Percentiles rank a stretch among this genome's conserved stretches.
Evolutionary conservation across 2,113 vertebrate species (phyloP).

Genomic region (Cinclus cinclus): DNA sequence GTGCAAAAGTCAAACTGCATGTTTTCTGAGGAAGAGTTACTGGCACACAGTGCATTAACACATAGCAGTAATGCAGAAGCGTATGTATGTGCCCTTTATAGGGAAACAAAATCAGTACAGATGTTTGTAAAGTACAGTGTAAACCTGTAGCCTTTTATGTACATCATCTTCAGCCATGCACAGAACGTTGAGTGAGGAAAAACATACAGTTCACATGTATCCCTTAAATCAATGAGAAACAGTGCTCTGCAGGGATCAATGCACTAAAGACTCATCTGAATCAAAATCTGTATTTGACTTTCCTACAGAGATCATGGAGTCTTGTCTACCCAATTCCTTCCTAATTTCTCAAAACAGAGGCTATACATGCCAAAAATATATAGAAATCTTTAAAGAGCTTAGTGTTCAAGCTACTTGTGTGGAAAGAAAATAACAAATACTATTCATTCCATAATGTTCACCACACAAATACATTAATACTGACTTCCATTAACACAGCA

Average conservation of each 20-base stretch:
- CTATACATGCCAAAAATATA: background rate
- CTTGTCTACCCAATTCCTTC: background rate
- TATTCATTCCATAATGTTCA: background rate
- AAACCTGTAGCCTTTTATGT: background rate
- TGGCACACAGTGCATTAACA: background rate
- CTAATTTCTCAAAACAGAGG: background rate
- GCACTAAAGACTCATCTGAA: background rate
- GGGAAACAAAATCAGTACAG: background rate
- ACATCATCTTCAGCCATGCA: background rate
- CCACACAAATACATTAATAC: background rate
- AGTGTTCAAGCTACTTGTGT: background rate
- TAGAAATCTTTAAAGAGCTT: background rate
- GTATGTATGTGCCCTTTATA: background rate
- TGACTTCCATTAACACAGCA: background rate
- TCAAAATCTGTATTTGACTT: background rate
- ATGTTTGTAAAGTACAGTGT: background rate
- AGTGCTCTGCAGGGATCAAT: background rate
- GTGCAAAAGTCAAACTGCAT: background rate
- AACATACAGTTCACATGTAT: fast-evolving
- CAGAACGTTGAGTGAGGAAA: background rate
- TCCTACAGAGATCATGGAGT: background rate
- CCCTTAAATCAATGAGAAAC: background rate
- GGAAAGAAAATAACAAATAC: background rate
- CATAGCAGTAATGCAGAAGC: background rate
- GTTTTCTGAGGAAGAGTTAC: background rate